Conservation (phyloP, 2,888 invertebrate genomes). For the Hypomecis atomaria region DNA sequence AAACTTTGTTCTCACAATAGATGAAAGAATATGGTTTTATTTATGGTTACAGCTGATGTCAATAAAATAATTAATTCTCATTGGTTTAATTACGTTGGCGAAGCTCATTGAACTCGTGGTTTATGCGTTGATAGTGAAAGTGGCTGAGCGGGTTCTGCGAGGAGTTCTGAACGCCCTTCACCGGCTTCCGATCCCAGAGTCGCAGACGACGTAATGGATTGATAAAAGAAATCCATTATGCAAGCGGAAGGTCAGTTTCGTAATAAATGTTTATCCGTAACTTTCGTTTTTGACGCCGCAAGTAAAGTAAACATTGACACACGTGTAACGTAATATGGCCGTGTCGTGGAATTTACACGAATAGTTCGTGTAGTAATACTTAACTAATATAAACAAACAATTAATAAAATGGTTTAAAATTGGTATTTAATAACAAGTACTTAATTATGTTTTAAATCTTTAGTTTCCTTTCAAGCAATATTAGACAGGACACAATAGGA, state of each 20-base stretch:
- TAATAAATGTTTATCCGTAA: constrained; percentile 39
- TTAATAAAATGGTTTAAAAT: no score
- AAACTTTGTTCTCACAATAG: constrained; percentile 12
- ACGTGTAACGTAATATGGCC: constrained; percentile 1
- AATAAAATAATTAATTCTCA: constrained; percentile 4
- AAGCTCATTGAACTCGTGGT: constrained; percentile 35
- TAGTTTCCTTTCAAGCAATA: no score
- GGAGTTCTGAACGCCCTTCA: constrained; percentile 40
- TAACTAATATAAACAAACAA: no score
- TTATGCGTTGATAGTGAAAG: constrained; percentile 45
- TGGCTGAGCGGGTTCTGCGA: constrained; percentile 35
- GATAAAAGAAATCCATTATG: constrained; percentile 45
- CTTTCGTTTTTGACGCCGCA: constrained; percentile 42
- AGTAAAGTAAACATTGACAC: constrained; percentile 30
- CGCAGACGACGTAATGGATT: constrained; percentile 40
- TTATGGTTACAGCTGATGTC: constrained; percentile 11
- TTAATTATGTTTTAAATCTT: no score
- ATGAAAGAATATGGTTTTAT: constrained; percentile 5
- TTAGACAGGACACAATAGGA: no score
- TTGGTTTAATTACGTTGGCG: constrained; percentile 16
- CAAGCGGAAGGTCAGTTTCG: constrained; percentile 46
- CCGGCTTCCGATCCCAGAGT: constrained; percentile 40
- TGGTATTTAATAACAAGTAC: no score
- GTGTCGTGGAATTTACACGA: not conserved
- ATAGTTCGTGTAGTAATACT: not conserved